These are phyloP conservation scores for Cataglyphis altisquamis DNA, from an alignment of 2,888 invertebrate genomes.

Conservation along the genomic window DNA sequence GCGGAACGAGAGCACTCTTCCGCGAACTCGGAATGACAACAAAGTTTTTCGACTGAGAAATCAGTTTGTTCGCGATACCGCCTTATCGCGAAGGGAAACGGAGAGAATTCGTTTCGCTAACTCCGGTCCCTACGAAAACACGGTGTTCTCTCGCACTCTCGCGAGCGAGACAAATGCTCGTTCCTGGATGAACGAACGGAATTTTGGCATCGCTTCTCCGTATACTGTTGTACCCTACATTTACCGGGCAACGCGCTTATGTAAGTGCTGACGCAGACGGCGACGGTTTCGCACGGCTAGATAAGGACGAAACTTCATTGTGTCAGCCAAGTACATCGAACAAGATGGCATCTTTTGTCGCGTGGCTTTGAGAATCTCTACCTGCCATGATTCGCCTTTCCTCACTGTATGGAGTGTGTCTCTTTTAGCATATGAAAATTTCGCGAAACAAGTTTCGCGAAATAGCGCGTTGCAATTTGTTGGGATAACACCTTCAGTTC, in stretches of 20 bases:
- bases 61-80: conserved; percentile 60
- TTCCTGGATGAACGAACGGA: conserved; percentile 30
- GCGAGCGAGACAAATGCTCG: conserved; percentile 21
- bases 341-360: conserved; percentile 70
- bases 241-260: conserved; percentile 39
- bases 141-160: conserved; percentile 11
- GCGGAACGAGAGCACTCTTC: conserved; percentile 68
- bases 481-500: background rate
- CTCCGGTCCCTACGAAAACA: background rate
- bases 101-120: conserved; percentile 5
- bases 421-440: conserved; percentile 9
- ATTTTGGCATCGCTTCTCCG: background rate
- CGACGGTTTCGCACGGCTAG: conserved; percentile 36
- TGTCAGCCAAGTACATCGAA: conserved; percentile 63
- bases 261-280: conserved; percentile 44
- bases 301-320: conserved; percentile 59
- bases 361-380: conserved; percentile 49
- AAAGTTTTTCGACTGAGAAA: conserved; percentile 65
- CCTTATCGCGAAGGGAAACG: conserved; percentile 59
- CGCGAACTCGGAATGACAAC: conserved; percentile 21
- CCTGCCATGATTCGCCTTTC: conserved; percentile 47
- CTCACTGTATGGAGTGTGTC: background rate
- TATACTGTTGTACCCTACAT: conserved; percentile 15
- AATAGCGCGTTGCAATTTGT: conserved; percentile 38
- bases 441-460: conserved; percentile 30